These are phyloP conservation scores for Falcaria lacertinaria DNA, from an alignment of 2,888 invertebrate genomes.

Conservation along the genomic window DNA sequence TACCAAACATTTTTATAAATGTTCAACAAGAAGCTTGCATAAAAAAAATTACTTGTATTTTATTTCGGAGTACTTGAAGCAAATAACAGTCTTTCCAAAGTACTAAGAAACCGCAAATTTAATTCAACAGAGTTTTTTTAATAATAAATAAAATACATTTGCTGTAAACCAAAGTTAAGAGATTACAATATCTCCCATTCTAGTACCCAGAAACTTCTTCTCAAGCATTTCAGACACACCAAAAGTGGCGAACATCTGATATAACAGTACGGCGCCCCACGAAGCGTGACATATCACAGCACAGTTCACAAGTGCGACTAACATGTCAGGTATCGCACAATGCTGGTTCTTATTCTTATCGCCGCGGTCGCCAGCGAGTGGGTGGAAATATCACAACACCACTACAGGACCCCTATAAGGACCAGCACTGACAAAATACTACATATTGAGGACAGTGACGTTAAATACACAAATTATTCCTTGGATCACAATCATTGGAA, in stretches of 20 bases:
- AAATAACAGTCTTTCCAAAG: no score
- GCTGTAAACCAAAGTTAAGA: no score
- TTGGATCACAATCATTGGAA: conserved; percentile 22
- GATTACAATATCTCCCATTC: no score
- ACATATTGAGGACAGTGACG: conserved; percentile 15
- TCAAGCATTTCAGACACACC: neutral
- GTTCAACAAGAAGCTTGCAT: no score
- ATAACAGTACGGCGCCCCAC: conserved; percentile 28
- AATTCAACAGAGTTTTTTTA: no score
- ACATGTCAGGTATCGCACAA: conserved; percentile 20
- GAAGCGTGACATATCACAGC: conserved; percentile 34
- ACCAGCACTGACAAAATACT: conserved; percentile 6
- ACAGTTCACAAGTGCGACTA: conserved; percentile 31
- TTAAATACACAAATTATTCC: conserved; percentile 40
- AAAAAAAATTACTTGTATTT: no score
- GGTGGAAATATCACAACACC: conserved; percentile 68
- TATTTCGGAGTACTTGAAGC: no score
- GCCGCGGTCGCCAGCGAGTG: conserved; percentile 45
- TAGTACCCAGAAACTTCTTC: conserved; percentile 2
- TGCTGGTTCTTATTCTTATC: conserved; percentile 36
- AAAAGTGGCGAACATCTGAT: conserved; percentile 36
- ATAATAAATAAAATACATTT: no score
- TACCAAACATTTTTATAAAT: neutral
- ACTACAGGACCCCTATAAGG: conserved; percentile 42
- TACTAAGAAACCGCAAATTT: no score